Evolutionary conservation across 2,797 vertebrate genomes (phyloP).

Genomic region (Xenops minutus): DNA sequence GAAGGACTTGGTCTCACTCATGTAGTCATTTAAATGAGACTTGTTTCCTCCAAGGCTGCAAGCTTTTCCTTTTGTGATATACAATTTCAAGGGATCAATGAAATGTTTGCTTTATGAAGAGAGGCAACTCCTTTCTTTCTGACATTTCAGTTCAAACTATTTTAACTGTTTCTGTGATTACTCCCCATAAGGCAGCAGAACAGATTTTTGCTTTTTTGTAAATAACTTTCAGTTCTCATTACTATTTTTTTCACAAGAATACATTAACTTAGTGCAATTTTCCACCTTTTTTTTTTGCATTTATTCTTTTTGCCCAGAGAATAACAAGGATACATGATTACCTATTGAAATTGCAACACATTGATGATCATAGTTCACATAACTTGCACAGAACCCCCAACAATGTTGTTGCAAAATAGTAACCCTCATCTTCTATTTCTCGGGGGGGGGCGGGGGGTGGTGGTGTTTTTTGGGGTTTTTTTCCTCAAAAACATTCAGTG

Average conservation of each 20-base stretch:
- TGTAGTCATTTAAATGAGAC: background rate
- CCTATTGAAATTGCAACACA: background rate
- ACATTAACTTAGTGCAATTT: background rate
- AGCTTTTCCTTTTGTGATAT: constrained; percentile 30
- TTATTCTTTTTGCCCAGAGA: background rate
- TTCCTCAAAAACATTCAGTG: background rate
- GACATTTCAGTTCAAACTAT: constrained; percentile 16
- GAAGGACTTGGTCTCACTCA: background rate
- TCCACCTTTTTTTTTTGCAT: background rate
- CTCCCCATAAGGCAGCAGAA: background rate
- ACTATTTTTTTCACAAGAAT: constrained; percentile 11
- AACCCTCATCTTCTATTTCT: background rate
- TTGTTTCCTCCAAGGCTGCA: constrained; percentile 8
- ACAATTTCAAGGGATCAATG: background rate
- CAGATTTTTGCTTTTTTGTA: constrained; percentile 22
- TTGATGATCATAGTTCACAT: background rate
- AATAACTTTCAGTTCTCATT: background rate
- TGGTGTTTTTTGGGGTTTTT: background rate
- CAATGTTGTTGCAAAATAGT: background rate
- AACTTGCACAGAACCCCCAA: background rate
- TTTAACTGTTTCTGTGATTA: background rate
- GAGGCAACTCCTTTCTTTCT: background rate
- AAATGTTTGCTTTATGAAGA: background rate
- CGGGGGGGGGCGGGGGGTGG: too few relatives aligned
- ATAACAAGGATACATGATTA: constrained; percentile 12